These are phyloP conservation scores for Phortica magna DNA, from an alignment of 2,888 invertebrate species.

Conservation along the genomic window DNA sequence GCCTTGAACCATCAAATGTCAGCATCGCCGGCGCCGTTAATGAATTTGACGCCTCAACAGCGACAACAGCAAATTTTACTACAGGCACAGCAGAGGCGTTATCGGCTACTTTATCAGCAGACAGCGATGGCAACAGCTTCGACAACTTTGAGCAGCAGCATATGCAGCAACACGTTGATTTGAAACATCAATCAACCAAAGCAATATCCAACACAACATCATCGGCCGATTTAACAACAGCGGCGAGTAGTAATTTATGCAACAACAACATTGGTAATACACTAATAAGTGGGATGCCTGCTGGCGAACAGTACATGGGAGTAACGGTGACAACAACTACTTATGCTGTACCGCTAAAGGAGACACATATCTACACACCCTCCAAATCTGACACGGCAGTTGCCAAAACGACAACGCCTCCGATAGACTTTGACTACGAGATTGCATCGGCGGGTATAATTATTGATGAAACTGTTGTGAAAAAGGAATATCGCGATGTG, in stretches of 20 bases:
- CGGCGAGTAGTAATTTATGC: background rate
- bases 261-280: slow-evolving; percentile 15
- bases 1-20: slow-evolving; percentile 37
- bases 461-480: slow-evolving; percentile 77
- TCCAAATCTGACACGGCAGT: slow-evolving; percentile 71
- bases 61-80: slow-evolving; percentile 61
- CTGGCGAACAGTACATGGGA: slow-evolving; percentile 6
- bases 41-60: slow-evolving; percentile 61
- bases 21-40: slow-evolving; percentile 32
- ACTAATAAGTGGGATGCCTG: background rate
- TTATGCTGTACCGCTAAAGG: slow-evolving; percentile 75
- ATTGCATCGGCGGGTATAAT: slow-evolving; percentile 77
- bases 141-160: slow-evolving; percentile 56
- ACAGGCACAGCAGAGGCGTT: slow-evolving; percentile 68
- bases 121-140: slow-evolving; percentile 64
- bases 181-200: slow-evolving; percentile 46
- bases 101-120: slow-evolving; percentile 67
- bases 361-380: slow-evolving; percentile 78
- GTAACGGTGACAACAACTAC: slow-evolving; percentile 60
- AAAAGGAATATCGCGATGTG: slow-evolving; percentile 78
- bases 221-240: slow-evolving; percentile 38
- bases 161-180: slow-evolving; percentile 62
- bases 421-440: slow-evolving; percentile 77
- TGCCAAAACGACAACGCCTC: slow-evolving; percentile 65
- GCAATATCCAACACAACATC: slow-evolving; percentile 10